phyloP scores from a whole-genome alignment of 2,113 vertebrate genomes.

The Salvelinus namaycush region DNA sequence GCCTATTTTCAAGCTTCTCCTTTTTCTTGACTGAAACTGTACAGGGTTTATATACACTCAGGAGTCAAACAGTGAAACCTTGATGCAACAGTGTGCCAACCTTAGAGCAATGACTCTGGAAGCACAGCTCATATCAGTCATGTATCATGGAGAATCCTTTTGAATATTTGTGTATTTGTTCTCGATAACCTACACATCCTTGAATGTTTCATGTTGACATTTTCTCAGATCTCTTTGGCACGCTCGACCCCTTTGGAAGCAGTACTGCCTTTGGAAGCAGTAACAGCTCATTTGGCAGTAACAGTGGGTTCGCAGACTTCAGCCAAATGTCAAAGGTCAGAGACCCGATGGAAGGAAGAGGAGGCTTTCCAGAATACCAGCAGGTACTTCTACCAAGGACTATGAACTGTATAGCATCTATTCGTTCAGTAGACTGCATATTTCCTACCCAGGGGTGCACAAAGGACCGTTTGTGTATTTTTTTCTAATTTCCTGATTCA shows the following conservation, averaged over 20 bases:
- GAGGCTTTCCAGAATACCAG: slow-evolving; percentile 67
- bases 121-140: neutral
- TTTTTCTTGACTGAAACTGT: neutral
- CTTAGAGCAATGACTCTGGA: neutral
- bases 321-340: slow-evolving; percentile 95
- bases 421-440: too few species aligned
- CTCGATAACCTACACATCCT: neutral
- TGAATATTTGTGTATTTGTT: neutral
- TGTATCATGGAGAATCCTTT: neutral
- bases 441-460: too few species aligned
- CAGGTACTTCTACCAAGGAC: slow-evolving; percentile 49
- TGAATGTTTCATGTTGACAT: neutral
- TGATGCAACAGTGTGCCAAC: neutral
- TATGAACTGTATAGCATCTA: neutral
- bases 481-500: neutral
- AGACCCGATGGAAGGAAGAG: slow-evolving; percentile 63
- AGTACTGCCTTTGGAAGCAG: slow-evolving; percentile 61
- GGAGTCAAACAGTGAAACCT: neutral
- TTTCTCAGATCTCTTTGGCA: slow-evolving; percentile 85
- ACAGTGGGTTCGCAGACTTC: slow-evolving; percentile 93
- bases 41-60: neutral
- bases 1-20: neutral
- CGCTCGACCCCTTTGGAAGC: slow-evolving; percentile 90
- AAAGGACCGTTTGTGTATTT: neutral
- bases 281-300: slow-evolving; percentile 80